Evolutionary conservation across 2,797 vertebrate species (phyloP).

Genomic region (Amphiprion clarkii): DNA sequence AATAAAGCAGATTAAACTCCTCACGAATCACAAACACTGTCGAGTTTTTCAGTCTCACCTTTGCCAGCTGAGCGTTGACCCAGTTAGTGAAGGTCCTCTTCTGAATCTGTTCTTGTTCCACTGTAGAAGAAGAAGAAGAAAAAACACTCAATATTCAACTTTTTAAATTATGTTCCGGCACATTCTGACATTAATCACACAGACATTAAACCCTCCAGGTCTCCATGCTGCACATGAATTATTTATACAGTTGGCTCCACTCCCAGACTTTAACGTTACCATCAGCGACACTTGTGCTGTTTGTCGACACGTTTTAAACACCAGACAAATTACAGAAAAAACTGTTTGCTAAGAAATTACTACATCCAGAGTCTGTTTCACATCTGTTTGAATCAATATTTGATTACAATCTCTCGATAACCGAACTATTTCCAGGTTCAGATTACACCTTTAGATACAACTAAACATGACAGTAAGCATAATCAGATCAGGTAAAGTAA

Average conservation of each 20-base stretch:
- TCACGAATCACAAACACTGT: too few relatives aligned
- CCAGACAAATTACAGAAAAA: too few relatives aligned
- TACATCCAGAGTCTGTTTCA: too few relatives aligned
- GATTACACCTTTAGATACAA: too few relatives aligned
- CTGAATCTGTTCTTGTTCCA: constrained; percentile 94
- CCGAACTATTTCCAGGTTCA: too few relatives aligned
- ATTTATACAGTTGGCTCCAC: background rate
- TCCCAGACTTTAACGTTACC: background rate
- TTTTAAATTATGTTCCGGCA: background rate
- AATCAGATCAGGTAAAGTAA: too few relatives aligned
- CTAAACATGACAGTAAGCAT: too few relatives aligned
- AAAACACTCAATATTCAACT: background rate
- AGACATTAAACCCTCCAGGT: background rate
- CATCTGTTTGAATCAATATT: too few relatives aligned
- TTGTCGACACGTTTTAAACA: too few relatives aligned
- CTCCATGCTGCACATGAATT: background rate
- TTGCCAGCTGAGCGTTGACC: constrained; percentile 94
- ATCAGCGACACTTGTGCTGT: background rate
- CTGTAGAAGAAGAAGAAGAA: constrained; percentile 72
- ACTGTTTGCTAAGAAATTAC: too few relatives aligned
- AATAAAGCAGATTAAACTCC: too few relatives aligned
- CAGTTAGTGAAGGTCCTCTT: constrained; percentile 98
- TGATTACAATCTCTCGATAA: too few relatives aligned
- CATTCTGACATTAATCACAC: background rate
- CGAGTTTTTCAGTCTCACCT: constrained; percentile 83